A percentile compares a stretch with the other conserved stretches of the same genome.
Evolutionary conservation across 2,888 invertebrate species (phyloP).

Genomic region (Epiblema foenella): DNA sequence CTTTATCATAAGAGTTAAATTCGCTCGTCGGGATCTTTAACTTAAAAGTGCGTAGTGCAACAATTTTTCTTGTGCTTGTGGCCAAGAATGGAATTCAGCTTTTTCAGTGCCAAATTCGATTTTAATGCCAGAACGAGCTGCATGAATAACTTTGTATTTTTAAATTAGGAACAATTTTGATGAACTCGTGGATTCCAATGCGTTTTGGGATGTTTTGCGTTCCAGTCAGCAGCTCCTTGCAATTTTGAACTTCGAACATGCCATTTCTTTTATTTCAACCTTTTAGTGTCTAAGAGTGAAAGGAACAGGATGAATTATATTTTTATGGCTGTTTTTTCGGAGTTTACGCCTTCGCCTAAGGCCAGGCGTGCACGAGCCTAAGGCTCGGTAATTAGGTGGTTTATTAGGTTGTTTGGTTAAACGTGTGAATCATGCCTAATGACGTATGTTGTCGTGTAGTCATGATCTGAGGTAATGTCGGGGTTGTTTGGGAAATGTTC

Average conservation of each 20-base stretch:
- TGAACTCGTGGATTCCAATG: slow-evolving; percentile 24
- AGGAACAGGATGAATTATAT: neutral
- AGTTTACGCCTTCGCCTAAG: slow-evolving; percentile 27
- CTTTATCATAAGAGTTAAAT: neutral
- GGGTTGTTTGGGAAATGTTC: slow-evolving; percentile 19
- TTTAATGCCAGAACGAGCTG: neutral
- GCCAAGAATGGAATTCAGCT: neutral
- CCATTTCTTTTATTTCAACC: slow-evolving; percentile 7
- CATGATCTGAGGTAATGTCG: slow-evolving; percentile 21
- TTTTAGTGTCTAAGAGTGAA: slow-evolving; percentile 10
- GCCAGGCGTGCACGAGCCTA: slow-evolving; percentile 36
- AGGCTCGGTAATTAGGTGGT: slow-evolving; percentile 38
- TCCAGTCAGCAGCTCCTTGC: slow-evolving; percentile 20
- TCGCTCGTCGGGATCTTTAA: slow-evolving; percentile 9
- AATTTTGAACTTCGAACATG: neutral
- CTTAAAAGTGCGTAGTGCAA: slow-evolving; percentile 31
- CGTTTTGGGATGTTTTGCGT: slow-evolving; percentile 25
- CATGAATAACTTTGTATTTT: slow-evolving; percentile 23
- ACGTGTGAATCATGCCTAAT: slow-evolving; percentile 41
- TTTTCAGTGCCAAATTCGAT: neutral
- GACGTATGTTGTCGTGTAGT: slow-evolving; percentile 29
- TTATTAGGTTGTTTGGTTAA: slow-evolving; percentile 43
- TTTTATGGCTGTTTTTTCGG: slow-evolving; percentile 14
- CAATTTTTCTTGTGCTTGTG: slow-evolving; percentile 9
- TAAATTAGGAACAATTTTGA: slow-evolving; percentile 34